Evolutionary conservation across 2,113 vertebrate genomes (phyloP).

Genomic region (Salvelinus alpinus): DNA sequence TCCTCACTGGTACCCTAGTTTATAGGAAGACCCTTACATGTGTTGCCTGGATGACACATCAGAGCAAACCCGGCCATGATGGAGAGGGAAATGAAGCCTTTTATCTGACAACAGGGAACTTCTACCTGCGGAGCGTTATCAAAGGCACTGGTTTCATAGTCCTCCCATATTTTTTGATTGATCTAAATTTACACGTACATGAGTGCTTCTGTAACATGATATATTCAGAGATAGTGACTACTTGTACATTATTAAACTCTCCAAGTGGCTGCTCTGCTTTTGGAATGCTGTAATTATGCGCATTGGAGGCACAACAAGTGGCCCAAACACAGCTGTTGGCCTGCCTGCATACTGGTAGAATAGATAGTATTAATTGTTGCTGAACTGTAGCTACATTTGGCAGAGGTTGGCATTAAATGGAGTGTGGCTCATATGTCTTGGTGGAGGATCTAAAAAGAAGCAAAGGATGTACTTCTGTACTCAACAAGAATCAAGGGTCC

Average conservation of each 20-base stretch:
- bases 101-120: conserved; percentile 63
- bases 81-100: conserved; percentile 68
- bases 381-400: conserved; percentile 73
- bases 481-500: neutral
- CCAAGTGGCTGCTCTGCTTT: conserved; percentile 76
- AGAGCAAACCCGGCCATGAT: conserved; percentile 70
- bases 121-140: conserved; percentile 73
- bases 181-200: conserved; percentile 78
- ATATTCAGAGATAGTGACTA: conserved; percentile 78
- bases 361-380: conserved; percentile 74
- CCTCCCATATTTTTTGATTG: conserved; percentile 76
- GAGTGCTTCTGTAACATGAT: conserved; percentile 76
- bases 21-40: conserved; percentile 50
- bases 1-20: no score
- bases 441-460: conserved; percentile 13
- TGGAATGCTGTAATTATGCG: conserved; percentile 79
- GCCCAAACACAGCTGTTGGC: conserved; percentile 81
- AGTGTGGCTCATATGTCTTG: conserved; percentile 43
- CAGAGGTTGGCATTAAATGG: conserved; percentile 60
- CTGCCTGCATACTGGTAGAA: conserved; percentile 60
- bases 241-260: conserved; percentile 80
- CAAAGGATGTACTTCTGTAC: neutral
- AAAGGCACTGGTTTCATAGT: conserved; percentile 75
- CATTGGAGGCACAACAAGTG: conserved; percentile 80
- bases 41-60: conserved; percentile 71